Evolutionary conservation across 2,797 vertebrate species (phyloP), one percentile per base, ranked within the genome.

Genomic region (Pachyuromys duprasi): DNA sequence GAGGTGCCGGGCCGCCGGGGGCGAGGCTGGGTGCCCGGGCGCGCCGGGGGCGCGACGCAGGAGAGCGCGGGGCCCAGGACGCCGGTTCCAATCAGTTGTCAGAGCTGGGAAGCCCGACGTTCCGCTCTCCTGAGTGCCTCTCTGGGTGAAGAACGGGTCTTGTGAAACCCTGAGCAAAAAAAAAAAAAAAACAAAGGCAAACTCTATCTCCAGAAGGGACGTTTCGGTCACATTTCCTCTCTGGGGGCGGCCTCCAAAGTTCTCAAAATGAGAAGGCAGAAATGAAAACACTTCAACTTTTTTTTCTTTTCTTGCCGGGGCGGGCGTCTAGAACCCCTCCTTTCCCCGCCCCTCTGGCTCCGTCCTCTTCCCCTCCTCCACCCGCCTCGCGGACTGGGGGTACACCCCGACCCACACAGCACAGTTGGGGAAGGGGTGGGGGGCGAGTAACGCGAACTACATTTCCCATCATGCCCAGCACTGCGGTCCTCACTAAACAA

Each of bases 381-480:
- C 83, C 93, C 88, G 63, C 55, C 93, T 97, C 91, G 92, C 42
- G 78, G 94, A 96, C 78, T 87, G 84, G 94, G 92, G 95, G 96
- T 93, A 75, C 95, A 92, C 96, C 96, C 96, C 86, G 84, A 96
- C 95, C 63, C 97, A 91, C 90, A 86, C 94, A 93, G 97, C 97
- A 70, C 95, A 67, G 95, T 97, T 98, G 97, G 97, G 90, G 75
- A 96, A 81, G 80, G 97, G 93, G 80, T 89, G 96, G 97, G 97
- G 96, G 97, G 97, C 91, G 97, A 97, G 97, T 97, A 69, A 63
- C 24, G 83, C 96, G 97, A 97, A 98, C 98, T 98, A 98, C 98
- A 98, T 97, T 98, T 98, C 98, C 98, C 98, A 98, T 98, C 98
- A 98, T 99, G 98, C 98, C 98, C 94, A 94, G 97, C 96, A 97